Evolutionary conservation across 2,888 invertebrate genomes (phyloP).

Genomic region (Mamestra brassicae): DNA sequence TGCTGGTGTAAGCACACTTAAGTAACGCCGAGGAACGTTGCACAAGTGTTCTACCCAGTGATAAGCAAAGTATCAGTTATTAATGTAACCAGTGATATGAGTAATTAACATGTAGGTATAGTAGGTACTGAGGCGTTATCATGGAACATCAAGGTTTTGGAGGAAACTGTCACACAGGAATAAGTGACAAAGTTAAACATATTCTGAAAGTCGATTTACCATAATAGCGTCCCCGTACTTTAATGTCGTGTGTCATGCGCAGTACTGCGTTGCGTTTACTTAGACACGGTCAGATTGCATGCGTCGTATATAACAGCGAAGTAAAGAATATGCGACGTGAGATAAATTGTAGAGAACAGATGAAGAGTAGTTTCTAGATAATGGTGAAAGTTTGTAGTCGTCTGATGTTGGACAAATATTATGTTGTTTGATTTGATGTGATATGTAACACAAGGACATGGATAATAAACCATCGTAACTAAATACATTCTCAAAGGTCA

Average conservation of each 20-base stretch:
- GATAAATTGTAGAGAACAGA: conserved; percentile 46
- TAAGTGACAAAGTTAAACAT: neutral
- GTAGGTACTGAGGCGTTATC: conserved; percentile 2
- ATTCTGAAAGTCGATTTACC: neutral
- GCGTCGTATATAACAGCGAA: conserved; percentile 43
- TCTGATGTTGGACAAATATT: neutral
- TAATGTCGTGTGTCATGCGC: conserved; percentile 22
- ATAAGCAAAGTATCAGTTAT: conserved; percentile 7
- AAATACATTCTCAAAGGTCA: conserved; percentile 18
- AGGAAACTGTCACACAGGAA: neutral
- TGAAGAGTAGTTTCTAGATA: conserved; percentile 46
- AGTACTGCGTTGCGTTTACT: conserved; percentile 28
- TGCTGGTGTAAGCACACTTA: neutral
- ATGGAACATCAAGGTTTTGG: conserved; percentile 13
- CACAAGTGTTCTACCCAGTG: neutral
- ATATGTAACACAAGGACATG: conserved; percentile 8
- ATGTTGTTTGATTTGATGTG: conserved; percentile 3
- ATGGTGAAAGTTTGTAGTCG: conserved; percentile 29
- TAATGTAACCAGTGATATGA: conserved; percentile 18
- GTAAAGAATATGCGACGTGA: conserved; percentile 45
- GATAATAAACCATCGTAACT: neutral
- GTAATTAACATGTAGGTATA: conserved; percentile 2
- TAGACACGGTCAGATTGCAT: conserved; percentile 27
- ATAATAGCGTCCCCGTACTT: neutral
- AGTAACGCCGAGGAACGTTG: neutral